These are phyloP conservation scores for Dichetophora obliterata DNA, from an alignment of 2,888 invertebrate genomes.

Conservation along the genomic window DNA sequence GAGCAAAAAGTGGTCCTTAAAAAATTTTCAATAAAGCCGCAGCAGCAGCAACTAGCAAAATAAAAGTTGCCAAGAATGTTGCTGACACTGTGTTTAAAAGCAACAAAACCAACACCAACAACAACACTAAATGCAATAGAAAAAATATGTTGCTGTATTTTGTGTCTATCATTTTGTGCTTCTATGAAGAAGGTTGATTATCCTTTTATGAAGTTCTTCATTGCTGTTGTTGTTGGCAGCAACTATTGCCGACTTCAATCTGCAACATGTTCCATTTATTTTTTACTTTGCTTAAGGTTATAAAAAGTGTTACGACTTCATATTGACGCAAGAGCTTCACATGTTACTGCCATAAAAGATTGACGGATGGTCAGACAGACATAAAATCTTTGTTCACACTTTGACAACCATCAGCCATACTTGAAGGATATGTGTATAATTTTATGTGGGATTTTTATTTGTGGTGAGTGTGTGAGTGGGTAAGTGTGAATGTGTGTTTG, in stretches of 20 bases:
- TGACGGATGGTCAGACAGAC: neutral
- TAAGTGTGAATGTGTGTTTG: neutral
- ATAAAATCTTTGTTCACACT: neutral
- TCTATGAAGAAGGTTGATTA: slow-evolving; percentile 16
- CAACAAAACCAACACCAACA: neutral
- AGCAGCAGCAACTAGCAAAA: slow-evolving; percentile 8
- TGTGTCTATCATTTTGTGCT: neutral
- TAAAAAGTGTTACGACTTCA: neutral
- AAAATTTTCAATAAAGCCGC: neutral
- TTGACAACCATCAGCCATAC: neutral
- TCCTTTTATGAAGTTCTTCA: slow-evolving; percentile 15
- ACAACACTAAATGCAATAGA: neutral
- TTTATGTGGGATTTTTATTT: neutral
- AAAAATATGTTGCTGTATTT: slow-evolving; percentile 6
- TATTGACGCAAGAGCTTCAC: neutral
- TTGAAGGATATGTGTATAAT: neutral
- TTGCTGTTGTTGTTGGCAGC: neutral
- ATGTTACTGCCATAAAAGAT: neutral
- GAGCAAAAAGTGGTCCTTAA: neutral
- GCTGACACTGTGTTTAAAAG: too few relatives aligned
- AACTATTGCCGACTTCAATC: neutral
- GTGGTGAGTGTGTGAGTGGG: neutral
- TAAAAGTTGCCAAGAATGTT: slow-evolving; percentile 11
- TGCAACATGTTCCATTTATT: slow-evolving; percentile 16
- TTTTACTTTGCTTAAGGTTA: slow-evolving; percentile 3